A percentile compares a stretch with the other conserved stretches of the same genome.
Conservation (phyloP, 2,113 vertebrate genomes). For the Leucosticte australis region DNA sequence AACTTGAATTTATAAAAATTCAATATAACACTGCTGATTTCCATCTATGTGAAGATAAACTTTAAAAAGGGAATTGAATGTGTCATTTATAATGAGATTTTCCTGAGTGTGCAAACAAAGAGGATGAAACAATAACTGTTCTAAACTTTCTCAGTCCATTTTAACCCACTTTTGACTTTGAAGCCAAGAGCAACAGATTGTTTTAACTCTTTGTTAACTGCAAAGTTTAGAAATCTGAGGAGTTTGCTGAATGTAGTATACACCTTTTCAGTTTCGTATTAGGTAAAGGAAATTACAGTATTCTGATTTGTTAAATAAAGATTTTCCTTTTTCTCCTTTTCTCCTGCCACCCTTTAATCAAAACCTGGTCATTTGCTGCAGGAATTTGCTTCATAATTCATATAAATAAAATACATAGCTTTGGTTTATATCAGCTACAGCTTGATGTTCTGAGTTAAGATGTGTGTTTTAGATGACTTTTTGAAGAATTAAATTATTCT, state of each 20-base stretch:
- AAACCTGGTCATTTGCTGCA: background rate
- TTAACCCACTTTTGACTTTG: background rate
- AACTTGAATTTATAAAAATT: background rate
- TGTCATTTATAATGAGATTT: conserved; percentile 1
- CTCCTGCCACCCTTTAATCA: fast-evolving
- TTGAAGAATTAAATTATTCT: background rate
- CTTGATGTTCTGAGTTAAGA: background rate
- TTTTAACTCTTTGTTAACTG: background rate
- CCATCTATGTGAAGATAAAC: background rate
- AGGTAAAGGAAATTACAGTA: background rate
- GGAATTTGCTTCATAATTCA: background rate
- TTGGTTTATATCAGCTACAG: background rate
- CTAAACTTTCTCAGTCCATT: background rate
- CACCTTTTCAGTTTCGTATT: background rate
- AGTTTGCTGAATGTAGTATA: background rate
- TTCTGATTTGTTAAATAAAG: background rate
- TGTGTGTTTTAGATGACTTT: background rate
- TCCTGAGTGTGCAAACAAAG: background rate
- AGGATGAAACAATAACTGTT: background rate
- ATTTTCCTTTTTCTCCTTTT: background rate
- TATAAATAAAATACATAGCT: background rate
- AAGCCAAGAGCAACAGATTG: background rate
- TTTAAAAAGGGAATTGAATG: background rate
- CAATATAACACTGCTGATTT: background rate
- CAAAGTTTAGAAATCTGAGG: background rate